These are phyloP conservation scores for Ectropis grisescens DNA, from an alignment of 1,140 invertebrate genomes.

Conservation along the genomic window DNA sequence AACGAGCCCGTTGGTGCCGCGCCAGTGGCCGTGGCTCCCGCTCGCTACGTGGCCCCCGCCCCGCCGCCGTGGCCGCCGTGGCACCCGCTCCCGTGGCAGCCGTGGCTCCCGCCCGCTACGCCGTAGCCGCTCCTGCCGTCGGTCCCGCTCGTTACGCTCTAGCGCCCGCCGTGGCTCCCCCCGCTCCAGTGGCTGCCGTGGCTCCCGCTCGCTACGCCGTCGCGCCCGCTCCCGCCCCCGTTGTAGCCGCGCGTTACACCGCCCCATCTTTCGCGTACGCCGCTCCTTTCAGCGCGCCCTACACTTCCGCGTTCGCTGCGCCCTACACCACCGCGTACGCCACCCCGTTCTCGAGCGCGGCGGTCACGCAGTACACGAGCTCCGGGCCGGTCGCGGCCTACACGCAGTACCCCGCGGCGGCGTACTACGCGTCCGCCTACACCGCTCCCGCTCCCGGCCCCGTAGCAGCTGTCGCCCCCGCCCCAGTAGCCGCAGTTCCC, in stretches of 20 bases:
- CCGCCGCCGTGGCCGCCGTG: conserved; percentile 12
- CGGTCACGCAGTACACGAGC: conserved; percentile 2
- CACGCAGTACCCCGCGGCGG: conserved; percentile 4
- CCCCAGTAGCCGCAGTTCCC: conserved; percentile 26
- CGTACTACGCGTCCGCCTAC: conserved; percentile 14
- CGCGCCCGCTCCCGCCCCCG: conserved; percentile 25
- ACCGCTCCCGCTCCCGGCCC: conserved; percentile 16
- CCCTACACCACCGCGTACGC: conserved; percentile 15
- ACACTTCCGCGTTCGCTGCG: conserved; percentile 14
- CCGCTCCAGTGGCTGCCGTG: too few species aligned
- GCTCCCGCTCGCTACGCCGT: conserved; percentile 21
- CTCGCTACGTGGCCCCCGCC: conserved; percentile 14
- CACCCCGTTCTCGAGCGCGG: conserved; percentile 9
- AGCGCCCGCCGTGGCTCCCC: conserved; percentile 10
- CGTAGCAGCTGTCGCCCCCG: conserved; percentile 11
- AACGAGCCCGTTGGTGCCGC: conserved; percentile 50
- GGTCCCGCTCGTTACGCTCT: conserved; percentile 17
- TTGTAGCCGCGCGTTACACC: conserved; percentile 19
- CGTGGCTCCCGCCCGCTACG: background rate
- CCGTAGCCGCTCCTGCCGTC: conserved; percentile 11
- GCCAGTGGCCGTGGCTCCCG: conserved; percentile 39
- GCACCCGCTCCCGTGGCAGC: conserved; percentile 2
- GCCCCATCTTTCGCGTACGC: conserved; percentile 10
- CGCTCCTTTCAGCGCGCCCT: conserved; percentile 13
- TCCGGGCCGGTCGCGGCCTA: conserved; percentile 11